These are phyloP conservation scores for Poecilia wingei DNA, from an alignment of 2,797 vertebrate species.

Conservation along the genomic window DNA sequence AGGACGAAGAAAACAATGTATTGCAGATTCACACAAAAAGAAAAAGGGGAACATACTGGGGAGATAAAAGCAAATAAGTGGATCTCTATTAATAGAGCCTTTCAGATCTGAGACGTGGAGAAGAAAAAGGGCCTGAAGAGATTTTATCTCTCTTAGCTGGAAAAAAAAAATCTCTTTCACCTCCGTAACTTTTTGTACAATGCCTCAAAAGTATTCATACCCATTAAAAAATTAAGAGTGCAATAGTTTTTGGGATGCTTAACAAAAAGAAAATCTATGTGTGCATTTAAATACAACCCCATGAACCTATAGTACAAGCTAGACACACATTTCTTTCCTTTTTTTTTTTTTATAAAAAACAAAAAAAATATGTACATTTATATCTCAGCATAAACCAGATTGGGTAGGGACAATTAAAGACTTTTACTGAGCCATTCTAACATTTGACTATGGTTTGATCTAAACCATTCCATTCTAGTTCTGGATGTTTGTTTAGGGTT, in stretches of 20 bases:
- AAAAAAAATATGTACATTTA: neutral
- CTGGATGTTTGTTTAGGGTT: neutral
- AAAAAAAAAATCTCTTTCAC: neutral
- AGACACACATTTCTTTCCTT: neutral
- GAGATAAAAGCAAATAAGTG: conserved; percentile 50
- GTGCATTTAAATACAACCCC: neutral
- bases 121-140: conserved; percentile 43
- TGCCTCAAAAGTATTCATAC: neutral
- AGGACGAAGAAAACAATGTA: conserved; percentile 7
- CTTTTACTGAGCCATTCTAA: neutral
- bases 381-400: neutral
- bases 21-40: conserved; percentile 23
- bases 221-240: neutral
- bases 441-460: neutral
- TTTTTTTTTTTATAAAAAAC: neutral
- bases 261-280: neutral
- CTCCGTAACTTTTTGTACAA: neutral
- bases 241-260: neutral
- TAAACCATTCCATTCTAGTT: neutral
- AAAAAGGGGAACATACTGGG: conserved; percentile 43
- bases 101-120: conserved; percentile 55
- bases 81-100: conserved; percentile 76
- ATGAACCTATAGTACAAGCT: neutral
- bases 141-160: conserved; percentile 25
- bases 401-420: neutral